Percentiles rank a stretch among this genome's conserved stretches.
phyloP scores from a whole-genome alignment of 2,113 vertebrate species.

The Dunckerocampus dactyliophorus region DNA sequence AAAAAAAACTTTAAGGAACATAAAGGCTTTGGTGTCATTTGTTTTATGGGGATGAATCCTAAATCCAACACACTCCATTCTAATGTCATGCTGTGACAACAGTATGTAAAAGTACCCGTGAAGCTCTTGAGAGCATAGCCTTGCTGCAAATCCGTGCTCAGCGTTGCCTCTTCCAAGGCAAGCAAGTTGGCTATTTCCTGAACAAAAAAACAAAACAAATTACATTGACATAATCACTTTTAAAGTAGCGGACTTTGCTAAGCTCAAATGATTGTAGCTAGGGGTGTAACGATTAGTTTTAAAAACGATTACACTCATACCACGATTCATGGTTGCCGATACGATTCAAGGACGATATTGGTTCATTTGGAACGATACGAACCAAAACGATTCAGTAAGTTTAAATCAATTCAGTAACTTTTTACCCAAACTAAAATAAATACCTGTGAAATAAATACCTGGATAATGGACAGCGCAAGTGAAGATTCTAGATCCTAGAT shows the following conservation, averaged over 20 bases:
- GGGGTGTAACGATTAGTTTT: no score
- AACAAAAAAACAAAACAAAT: conserved; percentile 13
- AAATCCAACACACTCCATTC: no score
- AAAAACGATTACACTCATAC: no score
- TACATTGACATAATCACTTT: conserved; percentile 1
- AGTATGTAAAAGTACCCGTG: conserved; percentile 77
- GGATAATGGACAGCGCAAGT: no score
- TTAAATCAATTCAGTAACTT: no score
- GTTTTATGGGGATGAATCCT: not conserved
- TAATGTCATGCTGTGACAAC: not conserved
- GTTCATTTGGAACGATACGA: no score
- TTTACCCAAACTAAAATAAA: no score
- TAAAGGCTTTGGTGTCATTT: not conserved
- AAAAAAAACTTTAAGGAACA: not conserved
- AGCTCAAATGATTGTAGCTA: not conserved
- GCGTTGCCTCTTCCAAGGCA: conserved; percentile 92
- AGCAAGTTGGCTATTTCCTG: conserved; percentile 96
- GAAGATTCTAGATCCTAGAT: no score
- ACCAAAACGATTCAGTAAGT: no score
- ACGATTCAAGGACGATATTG: no score
- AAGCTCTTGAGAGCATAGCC: conserved; percentile 97
- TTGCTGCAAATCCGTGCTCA: conserved; percentile 96
- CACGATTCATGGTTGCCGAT: no score
- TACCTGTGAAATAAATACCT: no score
- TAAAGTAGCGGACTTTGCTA: not conserved